phyloP scores from a whole-genome alignment of 2,113 vertebrate species.

The Cricetomys ansorgei region DNA sequence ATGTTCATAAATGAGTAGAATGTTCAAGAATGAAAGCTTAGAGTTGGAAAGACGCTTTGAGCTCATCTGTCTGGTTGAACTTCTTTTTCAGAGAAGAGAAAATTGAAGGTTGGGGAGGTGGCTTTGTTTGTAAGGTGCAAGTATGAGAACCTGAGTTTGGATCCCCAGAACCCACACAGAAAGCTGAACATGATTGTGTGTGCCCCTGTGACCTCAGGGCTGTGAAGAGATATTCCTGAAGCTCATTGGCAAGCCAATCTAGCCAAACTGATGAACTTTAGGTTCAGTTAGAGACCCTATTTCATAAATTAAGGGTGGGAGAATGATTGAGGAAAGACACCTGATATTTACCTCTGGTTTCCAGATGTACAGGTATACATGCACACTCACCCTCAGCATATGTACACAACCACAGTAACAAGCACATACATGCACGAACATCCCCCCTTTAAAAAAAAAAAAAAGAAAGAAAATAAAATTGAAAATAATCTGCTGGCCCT shows the following conservation, averaged over 20 bases:
- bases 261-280: background rate
- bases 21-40: background rate
- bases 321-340: background rate
- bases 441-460: background rate
- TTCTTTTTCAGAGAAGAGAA: background rate
- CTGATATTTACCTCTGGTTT: background rate
- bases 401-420: background rate
- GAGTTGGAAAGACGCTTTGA: background rate
- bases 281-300: background rate
- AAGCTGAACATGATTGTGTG: too few species aligned
- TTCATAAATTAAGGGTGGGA: background rate
- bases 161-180: background rate
- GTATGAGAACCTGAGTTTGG: background rate
- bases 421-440: background rate
- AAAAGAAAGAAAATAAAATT: background rate
- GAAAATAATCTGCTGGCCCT: background rate
- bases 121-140: too few species aligned
- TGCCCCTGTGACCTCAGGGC: background rate
- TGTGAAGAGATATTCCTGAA: background rate
- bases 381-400: too few species aligned
- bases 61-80: background rate
- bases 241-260: background rate
- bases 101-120: background rate
- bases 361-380: background rate
- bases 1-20: too few species aligned